Base-by-base conservation (phyloP, 2,113 vertebrate genomes). In the Muscicapa adusta region DNA sequence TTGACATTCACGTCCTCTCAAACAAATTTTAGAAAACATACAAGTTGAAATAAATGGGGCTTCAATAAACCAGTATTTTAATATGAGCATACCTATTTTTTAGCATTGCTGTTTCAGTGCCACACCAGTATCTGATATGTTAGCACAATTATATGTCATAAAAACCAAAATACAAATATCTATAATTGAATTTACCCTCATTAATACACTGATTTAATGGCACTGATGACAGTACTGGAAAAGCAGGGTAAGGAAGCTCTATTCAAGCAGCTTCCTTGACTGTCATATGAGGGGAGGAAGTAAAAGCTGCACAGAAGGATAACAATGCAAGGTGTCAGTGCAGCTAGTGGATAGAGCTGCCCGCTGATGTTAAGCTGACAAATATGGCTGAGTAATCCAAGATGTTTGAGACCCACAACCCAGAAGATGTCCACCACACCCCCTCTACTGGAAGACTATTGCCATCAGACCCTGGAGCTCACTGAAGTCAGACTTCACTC, bases 331-430 rank as follows among this genome's bases (percentile, higher is more conserved):
- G 38, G 63, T 85, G 63, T 88, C 66, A 92, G 70, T 14, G 45
- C 65, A 81, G 91, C 75, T 47, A 92, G 45, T 6, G 42, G 86
- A 92, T 29, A 62, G 97, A 97, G 92, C 82, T 97, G 97, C 93
- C 97, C 88, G 89, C 94, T 97, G 97, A 97, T 98, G 98, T 98
- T 98, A 98, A 95, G 51, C 94, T 91, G 94, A 98, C 97, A 98
- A 98, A 98, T 97, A 98, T 93, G 95, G 98, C 94, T 96, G 94
- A 96, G 98, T 97, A 98, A 98, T 95, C 62, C 61, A 98, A 98
- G 97, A 98, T 94, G 96, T 97, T 85, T 97, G 93, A 95, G 96
- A 97, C 93, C 96, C 80, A 94, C 94, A 97, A 94, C 77, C 91
- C 94, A 92, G 96, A 97, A 96, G 88, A 97, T 97, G 97, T 96